Evolutionary conservation across 2,113 vertebrate genomes (phyloP).

Genomic region (Paradisaea rubra): DNA sequence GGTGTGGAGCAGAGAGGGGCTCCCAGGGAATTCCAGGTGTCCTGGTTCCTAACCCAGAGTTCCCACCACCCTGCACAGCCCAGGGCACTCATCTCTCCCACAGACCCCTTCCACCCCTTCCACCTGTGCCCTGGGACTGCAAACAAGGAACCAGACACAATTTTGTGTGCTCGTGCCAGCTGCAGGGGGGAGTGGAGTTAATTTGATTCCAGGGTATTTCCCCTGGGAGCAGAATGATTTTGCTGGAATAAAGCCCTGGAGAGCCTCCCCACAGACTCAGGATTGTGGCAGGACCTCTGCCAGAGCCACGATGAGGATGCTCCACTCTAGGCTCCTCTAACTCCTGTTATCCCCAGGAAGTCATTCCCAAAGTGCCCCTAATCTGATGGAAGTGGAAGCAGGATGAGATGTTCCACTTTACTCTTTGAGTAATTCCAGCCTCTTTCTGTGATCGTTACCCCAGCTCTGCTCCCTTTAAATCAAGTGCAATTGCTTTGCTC

Average conservation of each 20-base stretch:
- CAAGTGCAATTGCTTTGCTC: constrained; percentile 1
- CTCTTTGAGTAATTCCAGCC: constrained; percentile 60
- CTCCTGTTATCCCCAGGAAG: not conserved
- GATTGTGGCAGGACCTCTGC: not conserved
- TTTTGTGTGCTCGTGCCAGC: not conserved
- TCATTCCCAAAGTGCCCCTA: not conserved
- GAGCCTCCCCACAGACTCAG: not conserved
- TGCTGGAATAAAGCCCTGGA: not conserved
- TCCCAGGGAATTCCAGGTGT: not conserved
- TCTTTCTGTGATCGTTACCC: constrained; percentile 40
- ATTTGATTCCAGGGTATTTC: not conserved
- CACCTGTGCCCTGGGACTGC: not conserved
- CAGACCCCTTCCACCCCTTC: not conserved
- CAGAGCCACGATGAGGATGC: not conserved
- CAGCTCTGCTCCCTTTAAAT: constrained; percentile 28
- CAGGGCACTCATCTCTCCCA: not conserved
- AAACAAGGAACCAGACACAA: not conserved
- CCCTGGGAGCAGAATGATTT: not conserved
- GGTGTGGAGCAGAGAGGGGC: fast-evolving
- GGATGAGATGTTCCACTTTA: not conserved
- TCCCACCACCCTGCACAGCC: not conserved
- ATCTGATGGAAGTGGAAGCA: constrained; percentile 7
- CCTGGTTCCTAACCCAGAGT: not conserved
- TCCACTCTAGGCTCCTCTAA: not conserved
- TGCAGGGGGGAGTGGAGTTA: not conserved